Conservation (phyloP, 2,797 vertebrate species). For the Euphonia xanthogaster region DNA sequence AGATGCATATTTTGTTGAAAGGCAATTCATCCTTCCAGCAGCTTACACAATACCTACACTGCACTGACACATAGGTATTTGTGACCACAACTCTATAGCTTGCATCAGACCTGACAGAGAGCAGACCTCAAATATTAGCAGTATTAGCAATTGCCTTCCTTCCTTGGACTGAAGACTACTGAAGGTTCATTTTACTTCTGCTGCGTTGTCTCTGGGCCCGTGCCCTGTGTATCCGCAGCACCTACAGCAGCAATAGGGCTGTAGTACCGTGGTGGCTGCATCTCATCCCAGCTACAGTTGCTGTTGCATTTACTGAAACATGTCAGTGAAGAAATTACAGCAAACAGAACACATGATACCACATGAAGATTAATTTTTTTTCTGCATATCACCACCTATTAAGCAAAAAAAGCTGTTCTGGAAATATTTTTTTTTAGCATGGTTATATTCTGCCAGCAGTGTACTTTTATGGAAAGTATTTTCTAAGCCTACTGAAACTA, state of each 20-base stretch:
- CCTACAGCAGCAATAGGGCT: accelerated
- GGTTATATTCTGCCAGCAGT: not conserved
- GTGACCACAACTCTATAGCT: not conserved
- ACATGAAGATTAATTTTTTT: not conserved
- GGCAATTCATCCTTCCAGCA: not conserved
- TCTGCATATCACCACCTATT: not conserved
- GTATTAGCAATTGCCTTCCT: not conserved
- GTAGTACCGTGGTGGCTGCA: accelerated
- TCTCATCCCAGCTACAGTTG: not conserved
- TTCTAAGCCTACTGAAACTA: not conserved
- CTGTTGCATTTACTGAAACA: not conserved
- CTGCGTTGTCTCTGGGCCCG: accelerated
- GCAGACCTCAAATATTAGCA: not conserved
- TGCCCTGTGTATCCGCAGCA: not conserved
- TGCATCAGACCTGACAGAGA: not conserved
- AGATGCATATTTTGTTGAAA: not conserved
- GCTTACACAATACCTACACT: not conserved
- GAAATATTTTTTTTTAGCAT: not conserved
- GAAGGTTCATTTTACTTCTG: not conserved
- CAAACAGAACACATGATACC: not conserved
- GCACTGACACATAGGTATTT: accelerated
- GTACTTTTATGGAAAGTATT: not conserved
- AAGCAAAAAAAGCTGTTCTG: not conserved
- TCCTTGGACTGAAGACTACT: not conserved
- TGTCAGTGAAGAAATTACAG: not conserved